Evolutionary conservation across 2,797 vertebrate species (phyloP).

Genomic region (Odontamblyopus lacepedii): DNA sequence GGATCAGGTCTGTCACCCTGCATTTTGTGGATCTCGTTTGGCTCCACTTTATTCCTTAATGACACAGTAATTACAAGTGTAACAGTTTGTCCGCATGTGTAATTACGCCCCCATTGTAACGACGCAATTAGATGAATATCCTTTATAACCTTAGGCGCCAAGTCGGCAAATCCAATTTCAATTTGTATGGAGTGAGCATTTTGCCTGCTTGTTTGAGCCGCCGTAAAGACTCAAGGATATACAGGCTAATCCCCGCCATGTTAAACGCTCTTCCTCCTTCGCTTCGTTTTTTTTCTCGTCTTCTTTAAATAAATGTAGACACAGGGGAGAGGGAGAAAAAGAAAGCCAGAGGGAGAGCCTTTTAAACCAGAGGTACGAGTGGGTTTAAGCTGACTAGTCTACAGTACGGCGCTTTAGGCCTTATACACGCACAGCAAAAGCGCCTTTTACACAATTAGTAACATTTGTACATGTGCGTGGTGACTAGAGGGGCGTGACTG

Average conservation of each 20-base stretch:
- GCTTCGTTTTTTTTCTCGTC: background rate
- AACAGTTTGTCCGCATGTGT: slow-evolving; percentile 81
- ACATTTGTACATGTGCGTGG: slow-evolving; percentile 7
- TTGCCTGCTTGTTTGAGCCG: slow-evolving; percentile 78
- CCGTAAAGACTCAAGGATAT: slow-evolving; percentile 77
- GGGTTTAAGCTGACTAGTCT: slow-evolving; percentile 30
- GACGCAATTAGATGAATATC: slow-evolving; percentile 85
- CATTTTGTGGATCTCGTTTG: slow-evolving; percentile 61
- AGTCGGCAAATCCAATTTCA: slow-evolving; percentile 85
- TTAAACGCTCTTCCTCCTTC: slow-evolving; percentile 69
- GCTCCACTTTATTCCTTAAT: slow-evolving; percentile 78
- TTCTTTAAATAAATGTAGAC: slow-evolving; percentile 66
- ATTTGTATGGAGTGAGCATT: slow-evolving; percentile 80
- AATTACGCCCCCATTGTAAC: slow-evolving; percentile 82
- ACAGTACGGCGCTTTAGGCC: slow-evolving; percentile 48
- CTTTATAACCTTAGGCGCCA: slow-evolving; percentile 84
- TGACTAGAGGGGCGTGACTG: slow-evolving; percentile 17
- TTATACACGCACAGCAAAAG: slow-evolving; percentile 33
- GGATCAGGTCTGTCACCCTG: slow-evolving; percentile 20
- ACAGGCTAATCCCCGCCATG: slow-evolving; percentile 78
- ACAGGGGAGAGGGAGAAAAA: slow-evolving; percentile 53
- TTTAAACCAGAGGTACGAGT: slow-evolving; percentile 60
- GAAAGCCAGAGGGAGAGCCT: slow-evolving; percentile 49
- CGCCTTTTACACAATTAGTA: slow-evolving; percentile 46
- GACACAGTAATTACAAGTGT: slow-evolving; percentile 83